These are phyloP conservation scores for Chrysemys picta DNA, from an alignment of 2,113 vertebrate genomes.

Conservation along the genomic window DNA sequence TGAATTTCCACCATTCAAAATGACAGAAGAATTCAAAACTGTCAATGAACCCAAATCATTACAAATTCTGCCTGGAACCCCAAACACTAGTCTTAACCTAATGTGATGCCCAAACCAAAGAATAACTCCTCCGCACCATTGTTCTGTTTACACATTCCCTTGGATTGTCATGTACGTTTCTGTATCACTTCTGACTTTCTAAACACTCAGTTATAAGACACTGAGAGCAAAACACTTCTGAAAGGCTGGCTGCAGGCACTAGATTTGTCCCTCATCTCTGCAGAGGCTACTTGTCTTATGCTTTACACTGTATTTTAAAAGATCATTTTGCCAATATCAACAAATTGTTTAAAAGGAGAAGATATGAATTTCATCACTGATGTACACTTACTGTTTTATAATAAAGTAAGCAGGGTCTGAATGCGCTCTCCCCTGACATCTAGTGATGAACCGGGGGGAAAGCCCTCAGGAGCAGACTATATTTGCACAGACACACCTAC, in stretches of 20 bases:
- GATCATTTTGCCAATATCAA: not conserved
- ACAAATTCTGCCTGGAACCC: not conserved
- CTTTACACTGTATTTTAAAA: not conserved
- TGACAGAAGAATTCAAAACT: not conserved
- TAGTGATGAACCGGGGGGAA: not conserved
- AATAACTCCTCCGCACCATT: not conserved
- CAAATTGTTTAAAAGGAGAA: not conserved
- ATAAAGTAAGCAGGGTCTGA: not conserved
- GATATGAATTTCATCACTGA: not conserved
- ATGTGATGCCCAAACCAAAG: not conserved
- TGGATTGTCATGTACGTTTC: not conserved
- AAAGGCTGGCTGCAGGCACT: not conserved
- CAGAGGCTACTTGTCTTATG: not conserved
- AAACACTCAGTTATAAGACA: not conserved
- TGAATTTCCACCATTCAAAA: not conserved
- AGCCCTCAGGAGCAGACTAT: not conserved
- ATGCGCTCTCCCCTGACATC: not conserved
- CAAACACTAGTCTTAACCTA: not conserved
- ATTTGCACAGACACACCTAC: not conserved
- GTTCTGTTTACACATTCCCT: not conserved
- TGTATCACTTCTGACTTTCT: not conserved
- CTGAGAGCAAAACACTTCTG: not conserved
- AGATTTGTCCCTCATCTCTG: not conserved
- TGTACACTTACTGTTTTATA: not conserved
- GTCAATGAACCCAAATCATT: not conserved